Conservation (phyloP, 1,140 invertebrate genomes). For the Drosophila sp. region DNA sequence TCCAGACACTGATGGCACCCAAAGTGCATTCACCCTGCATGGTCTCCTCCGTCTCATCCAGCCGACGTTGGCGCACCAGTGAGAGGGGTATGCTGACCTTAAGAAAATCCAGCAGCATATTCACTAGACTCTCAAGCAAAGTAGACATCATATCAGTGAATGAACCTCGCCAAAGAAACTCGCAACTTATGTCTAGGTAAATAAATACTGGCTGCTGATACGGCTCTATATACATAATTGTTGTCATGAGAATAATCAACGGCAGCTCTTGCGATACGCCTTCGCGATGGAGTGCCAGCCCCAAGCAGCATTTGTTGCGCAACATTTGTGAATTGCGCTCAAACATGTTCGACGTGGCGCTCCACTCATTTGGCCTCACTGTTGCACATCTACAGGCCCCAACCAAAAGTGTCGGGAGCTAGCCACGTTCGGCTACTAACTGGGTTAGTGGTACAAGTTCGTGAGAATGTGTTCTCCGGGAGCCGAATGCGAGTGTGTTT, state of each 20-base stretch:
- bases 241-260: no score
- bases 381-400: slow-evolving; percentile 32
- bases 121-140: slow-evolving; percentile 31
- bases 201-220: neutral
- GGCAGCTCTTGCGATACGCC: neutral
- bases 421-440: slow-evolving; percentile 48
- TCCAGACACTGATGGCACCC: slow-evolving; percentile 45
- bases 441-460: slow-evolving; percentile 83
- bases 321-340: slow-evolving; percentile 1
- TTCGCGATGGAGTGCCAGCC: neutral
- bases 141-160: slow-evolving; percentile 10
- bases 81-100: slow-evolving; percentile 25
- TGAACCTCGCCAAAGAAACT: slow-evolving; percentile 1
- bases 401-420: slow-evolving; percentile 1
- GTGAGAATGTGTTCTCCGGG: slow-evolving; percentile 24
- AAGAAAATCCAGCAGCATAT: slow-evolving; percentile 33
- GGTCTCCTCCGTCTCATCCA: slow-evolving; percentile 34
- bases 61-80: slow-evolving; percentile 29
- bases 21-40: slow-evolving; percentile 45
- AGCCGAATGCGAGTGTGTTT: slow-evolving; percentile 21
- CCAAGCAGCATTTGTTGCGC: slow-evolving; percentile 1
- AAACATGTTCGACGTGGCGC: neutral
- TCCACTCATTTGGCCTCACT: slow-evolving; percentile 16
- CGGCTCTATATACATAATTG: no score
- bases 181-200: slow-evolving; percentile 5